Conservation (phyloP, 2,888 invertebrate species). For the Metallyticus violacea region DNA sequence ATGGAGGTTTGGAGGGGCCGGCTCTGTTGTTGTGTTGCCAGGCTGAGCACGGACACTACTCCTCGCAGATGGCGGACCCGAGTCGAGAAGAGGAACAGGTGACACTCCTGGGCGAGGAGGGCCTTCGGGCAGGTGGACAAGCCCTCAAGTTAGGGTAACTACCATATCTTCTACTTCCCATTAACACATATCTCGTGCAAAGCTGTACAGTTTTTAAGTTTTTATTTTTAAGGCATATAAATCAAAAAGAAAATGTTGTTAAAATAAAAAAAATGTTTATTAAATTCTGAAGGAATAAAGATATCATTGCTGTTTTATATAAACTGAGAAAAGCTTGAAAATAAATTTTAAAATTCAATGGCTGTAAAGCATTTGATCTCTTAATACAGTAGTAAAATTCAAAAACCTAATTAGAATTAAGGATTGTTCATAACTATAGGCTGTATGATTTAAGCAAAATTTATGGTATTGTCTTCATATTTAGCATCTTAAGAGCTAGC, state of each 20-base stretch:
- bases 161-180: neutral
- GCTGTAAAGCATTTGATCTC: no score
- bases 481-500: no score
- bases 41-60: constrained; percentile 67
- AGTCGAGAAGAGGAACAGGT: constrained; percentile 94
- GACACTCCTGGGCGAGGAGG: constrained; percentile 94
- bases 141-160: constrained; percentile 96
- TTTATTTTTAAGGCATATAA: neutral
- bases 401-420: no score
- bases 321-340: no score
- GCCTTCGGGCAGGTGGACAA: constrained; percentile 91
- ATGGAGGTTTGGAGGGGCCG: neutral
- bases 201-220: neutral
- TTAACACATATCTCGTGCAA: neutral
- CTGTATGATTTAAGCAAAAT: no score
- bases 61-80: constrained; percentile 94
- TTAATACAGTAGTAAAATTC: no score
- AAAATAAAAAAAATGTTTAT: neutral
- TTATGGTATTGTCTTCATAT: no score
- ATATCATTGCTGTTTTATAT: neutral
- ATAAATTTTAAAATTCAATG: no score
- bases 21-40: constrained; percentile 59
- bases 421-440: no score
- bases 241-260: neutral
- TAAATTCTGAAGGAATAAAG: neutral